phyloP scores from a whole-genome alignment of 2,113 vertebrate species.

The Psilopsiagon aymara region DNA sequence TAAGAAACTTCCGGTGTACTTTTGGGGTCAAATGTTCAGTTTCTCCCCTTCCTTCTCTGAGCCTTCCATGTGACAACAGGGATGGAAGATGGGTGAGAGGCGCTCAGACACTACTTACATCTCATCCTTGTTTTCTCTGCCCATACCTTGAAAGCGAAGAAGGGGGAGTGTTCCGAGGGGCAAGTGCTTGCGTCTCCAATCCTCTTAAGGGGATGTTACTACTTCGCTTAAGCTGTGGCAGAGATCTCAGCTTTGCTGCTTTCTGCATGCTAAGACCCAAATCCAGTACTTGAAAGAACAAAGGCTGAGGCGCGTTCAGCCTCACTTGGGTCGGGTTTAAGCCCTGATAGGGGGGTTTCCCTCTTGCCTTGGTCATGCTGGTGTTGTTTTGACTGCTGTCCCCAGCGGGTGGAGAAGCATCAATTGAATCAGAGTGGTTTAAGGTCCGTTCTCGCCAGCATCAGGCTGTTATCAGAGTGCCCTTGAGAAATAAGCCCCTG shows the following conservation, averaged over 20 bases:
- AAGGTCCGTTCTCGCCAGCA: not conserved
- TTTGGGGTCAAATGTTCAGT: not conserved
- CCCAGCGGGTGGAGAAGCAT: not conserved
- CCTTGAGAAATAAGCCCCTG: not conserved
- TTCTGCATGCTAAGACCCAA: not conserved
- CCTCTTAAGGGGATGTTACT: not conserved
- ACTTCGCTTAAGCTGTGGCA: not conserved
- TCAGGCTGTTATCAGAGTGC: not conserved
- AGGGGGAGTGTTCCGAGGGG: not conserved
- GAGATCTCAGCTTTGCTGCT: not conserved
- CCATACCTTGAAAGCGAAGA: not conserved
- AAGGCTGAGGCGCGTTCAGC: not conserved
- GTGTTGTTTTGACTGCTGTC: not conserved
- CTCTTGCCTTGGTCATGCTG: not conserved
- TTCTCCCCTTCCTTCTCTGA: not conserved
- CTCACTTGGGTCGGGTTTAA: not conserved
- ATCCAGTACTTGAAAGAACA: not conserved
- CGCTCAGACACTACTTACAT: not conserved
- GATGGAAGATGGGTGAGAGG: not conserved
- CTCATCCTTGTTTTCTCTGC: not conserved
- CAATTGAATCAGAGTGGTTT: not conserved
- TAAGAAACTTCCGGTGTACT: not conserved
- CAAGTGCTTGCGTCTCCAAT: fast-evolving
- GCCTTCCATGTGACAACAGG: not conserved
- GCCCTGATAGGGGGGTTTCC: not conserved